A percentile compares a stretch with the other conserved stretches of the same genome.
These are phyloP conservation scores for Ips typographus DNA, from an alignment of 1,140 invertebrate species.

Conservation along the genomic window DNA sequence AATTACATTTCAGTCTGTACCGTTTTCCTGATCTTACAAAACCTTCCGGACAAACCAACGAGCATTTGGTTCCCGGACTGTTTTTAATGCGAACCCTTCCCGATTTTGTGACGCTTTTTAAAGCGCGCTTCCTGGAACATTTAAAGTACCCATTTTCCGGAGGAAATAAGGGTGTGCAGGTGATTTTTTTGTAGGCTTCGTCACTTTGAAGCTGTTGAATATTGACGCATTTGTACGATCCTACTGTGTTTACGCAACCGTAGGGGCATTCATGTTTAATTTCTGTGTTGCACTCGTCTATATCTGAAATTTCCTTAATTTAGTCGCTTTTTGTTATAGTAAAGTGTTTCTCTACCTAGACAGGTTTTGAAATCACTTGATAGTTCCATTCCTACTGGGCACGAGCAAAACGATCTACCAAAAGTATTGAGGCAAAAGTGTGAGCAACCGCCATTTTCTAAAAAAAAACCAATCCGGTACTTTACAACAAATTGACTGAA, in stretches of 20 bases:
- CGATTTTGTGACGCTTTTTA: conserved; percentile 9
- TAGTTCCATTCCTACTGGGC: conserved; percentile 41
- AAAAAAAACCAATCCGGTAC: neutral
- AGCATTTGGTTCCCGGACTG: conserved; percentile 30
- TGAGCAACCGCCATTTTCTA: conserved; percentile 36
- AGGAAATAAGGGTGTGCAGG: conserved; percentile 29
- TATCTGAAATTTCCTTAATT: conserved; percentile 32
- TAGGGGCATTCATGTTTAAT: conserved; percentile 13
- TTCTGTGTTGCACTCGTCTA: conserved; percentile 38
- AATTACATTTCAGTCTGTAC: conserved; percentile 19
- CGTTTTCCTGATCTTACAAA: conserved; percentile 23
- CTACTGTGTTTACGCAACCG: conserved; percentile 29
- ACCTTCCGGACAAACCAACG: conserved; percentile 20
- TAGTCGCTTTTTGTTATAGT: neutral
- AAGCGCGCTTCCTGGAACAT: conserved; percentile 25
- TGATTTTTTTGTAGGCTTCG: conserved; percentile 1
- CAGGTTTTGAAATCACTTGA: conserved; percentile 39
- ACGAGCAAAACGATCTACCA: conserved; percentile 38
- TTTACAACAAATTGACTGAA: conserved; percentile 7
- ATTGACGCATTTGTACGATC: conserved; percentile 34
- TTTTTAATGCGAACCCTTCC: conserved; percentile 20
- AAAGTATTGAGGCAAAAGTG: conserved; percentile 39
- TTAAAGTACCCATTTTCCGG: conserved; percentile 30
- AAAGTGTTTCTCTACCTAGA: neutral
- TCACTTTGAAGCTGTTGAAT: conserved; percentile 25